Evolutionary conservation across 2,113 vertebrate species (phyloP).

Genomic region (Colistium nudipinnis): DNA sequence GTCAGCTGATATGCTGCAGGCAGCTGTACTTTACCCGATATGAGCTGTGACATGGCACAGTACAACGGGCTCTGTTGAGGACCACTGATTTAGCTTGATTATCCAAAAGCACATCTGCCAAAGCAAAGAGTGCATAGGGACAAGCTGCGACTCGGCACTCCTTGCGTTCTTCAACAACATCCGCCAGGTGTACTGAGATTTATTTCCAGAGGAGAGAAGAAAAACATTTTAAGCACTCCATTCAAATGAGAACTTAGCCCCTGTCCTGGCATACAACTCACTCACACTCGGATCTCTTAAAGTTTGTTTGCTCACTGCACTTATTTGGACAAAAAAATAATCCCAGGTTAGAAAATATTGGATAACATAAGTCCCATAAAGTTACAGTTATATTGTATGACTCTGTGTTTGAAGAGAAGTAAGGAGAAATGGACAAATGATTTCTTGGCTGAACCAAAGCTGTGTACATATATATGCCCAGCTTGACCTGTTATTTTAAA

Average conservation of each 20-base stretch:
- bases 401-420: no score
- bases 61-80: slow-evolving; percentile 22
- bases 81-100: slow-evolving; percentile 39
- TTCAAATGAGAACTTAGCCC: slow-evolving; percentile 17
- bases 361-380: neutral
- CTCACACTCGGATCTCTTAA: neutral
- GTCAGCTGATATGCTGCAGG: slow-evolving; percentile 48
- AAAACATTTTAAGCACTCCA: neutral
- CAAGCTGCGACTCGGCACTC: slow-evolving; percentile 24
- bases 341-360: neutral
- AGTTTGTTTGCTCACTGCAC: neutral
- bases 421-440: no score
- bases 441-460: no score
- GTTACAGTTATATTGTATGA: no score
- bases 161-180: slow-evolving; percentile 11
- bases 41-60: slow-evolving; percentile 41
- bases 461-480: no score
- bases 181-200: slow-evolving; percentile 34
- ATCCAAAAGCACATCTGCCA: slow-evolving; percentile 43
- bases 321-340: neutral
- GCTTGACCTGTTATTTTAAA: no score
- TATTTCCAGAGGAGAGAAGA: neutral
- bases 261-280: slow-evolving; percentile 9
- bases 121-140: slow-evolving; percentile 34
- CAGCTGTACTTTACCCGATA: slow-evolving; percentile 35